Evolutionary conservation across 2,113 vertebrate genomes (phyloP).

Genomic region (Globicephala melas): DNA sequence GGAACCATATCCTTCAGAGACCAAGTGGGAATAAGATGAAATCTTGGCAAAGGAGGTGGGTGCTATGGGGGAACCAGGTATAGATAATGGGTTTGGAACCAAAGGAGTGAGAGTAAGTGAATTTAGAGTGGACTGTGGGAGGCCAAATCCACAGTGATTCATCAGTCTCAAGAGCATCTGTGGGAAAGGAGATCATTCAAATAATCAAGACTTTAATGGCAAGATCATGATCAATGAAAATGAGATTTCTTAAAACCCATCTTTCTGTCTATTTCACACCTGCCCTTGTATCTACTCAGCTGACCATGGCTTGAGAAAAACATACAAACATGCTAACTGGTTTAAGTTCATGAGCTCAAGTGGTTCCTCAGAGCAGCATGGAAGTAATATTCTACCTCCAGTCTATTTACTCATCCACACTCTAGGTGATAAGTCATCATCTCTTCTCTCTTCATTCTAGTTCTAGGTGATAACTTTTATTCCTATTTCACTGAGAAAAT

Average conservation of each 20-base stretch:
- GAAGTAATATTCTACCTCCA: neutral
- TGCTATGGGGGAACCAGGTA: neutral
- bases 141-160: neutral
- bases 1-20: neutral
- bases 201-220: constrained; percentile 71
- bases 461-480: neutral
- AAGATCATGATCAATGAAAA: constrained; percentile 66
- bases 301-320: neutral
- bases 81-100: neutral
- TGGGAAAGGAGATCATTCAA: constrained; percentile 49
- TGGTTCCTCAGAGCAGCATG: neutral
- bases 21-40: neutral
- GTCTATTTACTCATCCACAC: neutral
- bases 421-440: neutral
- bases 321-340: neutral
- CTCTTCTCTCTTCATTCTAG: neutral
- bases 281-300: neutral
- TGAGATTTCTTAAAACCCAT: neutral
- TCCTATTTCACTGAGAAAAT: neutral
- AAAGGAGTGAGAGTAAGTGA: neutral
- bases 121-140: neutral
- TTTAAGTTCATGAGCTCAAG: neutral
- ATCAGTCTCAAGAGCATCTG: neutral
- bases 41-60: neutral
- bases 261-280: neutral